Evolutionary conservation across 1,140 invertebrate genomes (phyloP).

Genomic region (Gonatopus flavifemur): DNA sequence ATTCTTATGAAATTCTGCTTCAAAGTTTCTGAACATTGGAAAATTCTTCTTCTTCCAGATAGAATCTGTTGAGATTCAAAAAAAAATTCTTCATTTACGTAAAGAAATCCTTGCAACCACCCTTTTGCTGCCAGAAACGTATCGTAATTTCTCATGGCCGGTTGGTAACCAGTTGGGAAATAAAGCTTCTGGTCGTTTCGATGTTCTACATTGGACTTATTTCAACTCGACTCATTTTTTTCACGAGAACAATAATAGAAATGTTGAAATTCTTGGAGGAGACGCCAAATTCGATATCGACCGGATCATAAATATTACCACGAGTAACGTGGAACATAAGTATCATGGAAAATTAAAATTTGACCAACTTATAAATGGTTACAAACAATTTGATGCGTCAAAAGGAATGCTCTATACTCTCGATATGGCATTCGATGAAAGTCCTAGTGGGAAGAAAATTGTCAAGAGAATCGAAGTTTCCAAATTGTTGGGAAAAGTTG

Average conservation of each 20-base stretch:
- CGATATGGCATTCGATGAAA: slow-evolving; percentile 67
- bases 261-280: slow-evolving; percentile 60
- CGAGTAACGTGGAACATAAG: slow-evolving; percentile 62
- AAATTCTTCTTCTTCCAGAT: slow-evolving; percentile 42
- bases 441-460: slow-evolving; percentile 42
- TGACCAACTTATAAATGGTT: slow-evolving; percentile 74
- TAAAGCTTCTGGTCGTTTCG: slow-evolving; percentile 76
- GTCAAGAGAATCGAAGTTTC: slow-evolving; percentile 66
- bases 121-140: slow-evolving; percentile 54
- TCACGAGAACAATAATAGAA: slow-evolving; percentile 70
- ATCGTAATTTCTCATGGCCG: slow-evolving; percentile 71
- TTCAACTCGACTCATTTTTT: slow-evolving; percentile 84
- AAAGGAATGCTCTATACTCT: slow-evolving; percentile 87
- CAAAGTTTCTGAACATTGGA: no score
- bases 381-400: slow-evolving; percentile 82
- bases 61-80: slow-evolving; percentile 56
- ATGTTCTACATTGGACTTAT: slow-evolving; percentile 81
- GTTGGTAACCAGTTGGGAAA: slow-evolving; percentile 72
- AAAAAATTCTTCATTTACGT: slow-evolving; percentile 56
- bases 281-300: slow-evolving; percentile 69
- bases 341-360: slow-evolving; percentile 62
- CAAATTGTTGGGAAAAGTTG: slow-evolving; percentile 80
- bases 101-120: slow-evolving; percentile 48
- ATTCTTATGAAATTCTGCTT: no score
- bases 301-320: slow-evolving; percentile 64